phyloP scores from a whole-genome alignment of 2,888 invertebrate genomes.

The Andrena camellia region DNA sequence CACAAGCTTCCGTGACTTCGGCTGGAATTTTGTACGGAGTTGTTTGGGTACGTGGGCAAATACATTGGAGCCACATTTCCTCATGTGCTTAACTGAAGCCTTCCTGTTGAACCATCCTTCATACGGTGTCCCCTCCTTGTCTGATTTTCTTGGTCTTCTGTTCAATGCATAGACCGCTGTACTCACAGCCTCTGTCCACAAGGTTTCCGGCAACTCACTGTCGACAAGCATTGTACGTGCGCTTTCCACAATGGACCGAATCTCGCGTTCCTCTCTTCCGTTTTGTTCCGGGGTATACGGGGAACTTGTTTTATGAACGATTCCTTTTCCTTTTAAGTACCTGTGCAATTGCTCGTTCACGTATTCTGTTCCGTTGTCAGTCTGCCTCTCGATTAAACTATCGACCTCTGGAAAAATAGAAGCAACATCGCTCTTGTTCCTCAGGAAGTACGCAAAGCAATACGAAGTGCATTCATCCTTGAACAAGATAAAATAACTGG shows the following conservation, averaged over 20 bases:
- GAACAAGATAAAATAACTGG: not conserved
- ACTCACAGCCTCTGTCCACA: not conserved
- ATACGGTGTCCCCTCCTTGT: not conserved
- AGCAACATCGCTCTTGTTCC: not conserved
- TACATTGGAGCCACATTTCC: not conserved
- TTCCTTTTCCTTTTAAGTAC: not conserved
- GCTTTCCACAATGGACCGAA: not conserved
- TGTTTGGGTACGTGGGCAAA: slow-evolving; percentile 2
- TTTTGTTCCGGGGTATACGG: slow-evolving; percentile 1
- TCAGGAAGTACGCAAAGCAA: not conserved
- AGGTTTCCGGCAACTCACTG: not conserved
- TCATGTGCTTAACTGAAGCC: not conserved
- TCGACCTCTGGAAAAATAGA: not conserved
- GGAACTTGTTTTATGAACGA: not conserved
- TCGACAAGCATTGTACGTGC: slow-evolving; percentile 4
- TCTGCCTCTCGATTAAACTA: not conserved
- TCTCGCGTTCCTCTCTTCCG: not conserved
- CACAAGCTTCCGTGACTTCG: not conserved
- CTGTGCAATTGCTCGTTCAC: not conserved
- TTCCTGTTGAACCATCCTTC: not conserved
- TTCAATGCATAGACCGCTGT: not conserved
- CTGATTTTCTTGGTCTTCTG: not conserved
- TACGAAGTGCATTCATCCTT: slow-evolving; percentile 11
- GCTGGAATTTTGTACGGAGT: not conserved
- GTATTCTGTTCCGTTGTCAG: slow-evolving; percentile 3